Percentiles rank a stretch among this genome's conserved stretches.
Evolutionary conservation across 2,888 invertebrate species (phyloP).

Genomic region (Empis stercorea): DNA sequence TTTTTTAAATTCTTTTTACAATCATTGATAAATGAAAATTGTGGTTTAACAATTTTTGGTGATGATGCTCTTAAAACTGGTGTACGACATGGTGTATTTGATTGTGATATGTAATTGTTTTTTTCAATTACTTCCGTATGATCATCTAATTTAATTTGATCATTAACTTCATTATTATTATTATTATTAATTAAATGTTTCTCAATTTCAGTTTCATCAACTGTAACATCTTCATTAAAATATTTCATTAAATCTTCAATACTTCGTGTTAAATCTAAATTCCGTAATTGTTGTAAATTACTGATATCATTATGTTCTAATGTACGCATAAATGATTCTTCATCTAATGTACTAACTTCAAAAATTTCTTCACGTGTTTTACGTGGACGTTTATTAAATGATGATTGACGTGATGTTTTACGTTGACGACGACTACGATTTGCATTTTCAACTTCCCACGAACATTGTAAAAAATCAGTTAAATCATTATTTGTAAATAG

Average conservation of each 20-base stretch:
- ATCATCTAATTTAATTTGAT: no score
- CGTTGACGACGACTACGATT: constrained; percentile 9
- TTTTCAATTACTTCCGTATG: no score
- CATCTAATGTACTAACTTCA: constrained; percentile 22
- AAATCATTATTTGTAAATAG: constrained; percentile 24
- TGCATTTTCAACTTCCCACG: constrained; percentile 22
- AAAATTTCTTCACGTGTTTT: constrained; percentile 25
- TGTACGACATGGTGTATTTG: no score
- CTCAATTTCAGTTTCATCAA: constrained; percentile 4
- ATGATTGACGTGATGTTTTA: not conserved
- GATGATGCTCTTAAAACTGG: no score
- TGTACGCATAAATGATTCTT: constrained; percentile 21
- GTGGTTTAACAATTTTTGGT: no score
- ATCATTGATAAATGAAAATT: no score
- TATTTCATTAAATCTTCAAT: constrained; percentile 26
- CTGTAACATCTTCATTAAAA: constrained; percentile 25
- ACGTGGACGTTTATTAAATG: not conserved
- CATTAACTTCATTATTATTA: no score
- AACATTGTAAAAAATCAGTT: constrained; percentile 20
- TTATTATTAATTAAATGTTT: no score
- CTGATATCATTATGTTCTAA: constrained; percentile 21
- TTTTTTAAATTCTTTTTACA: no score
- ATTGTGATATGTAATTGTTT: no score
- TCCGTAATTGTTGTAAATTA: constrained; percentile 12
- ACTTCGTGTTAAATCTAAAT: constrained; percentile 18